phyloP scores from a whole-genome alignment of 1,140 invertebrate genomes.

The Helicoverpa zea region DNA sequence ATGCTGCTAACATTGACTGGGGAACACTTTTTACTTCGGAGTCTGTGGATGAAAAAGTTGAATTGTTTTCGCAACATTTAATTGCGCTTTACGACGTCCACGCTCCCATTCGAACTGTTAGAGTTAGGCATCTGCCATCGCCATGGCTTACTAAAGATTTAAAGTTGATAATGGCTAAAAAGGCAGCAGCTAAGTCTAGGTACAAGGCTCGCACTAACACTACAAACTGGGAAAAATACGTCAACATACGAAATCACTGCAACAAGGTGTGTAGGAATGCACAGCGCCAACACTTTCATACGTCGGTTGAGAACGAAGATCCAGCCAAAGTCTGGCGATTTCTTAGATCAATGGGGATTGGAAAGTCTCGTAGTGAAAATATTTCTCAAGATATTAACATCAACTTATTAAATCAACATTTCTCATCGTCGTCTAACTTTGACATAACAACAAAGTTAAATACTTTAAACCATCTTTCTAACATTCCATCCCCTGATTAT shows the following conservation, averaged over 20 bases:
- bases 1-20: not conserved
- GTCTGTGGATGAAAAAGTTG: not conserved
- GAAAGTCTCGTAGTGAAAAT: no score
- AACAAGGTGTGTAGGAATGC: slow-evolving; percentile 1
- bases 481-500: no score
- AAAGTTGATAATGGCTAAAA: not conserved
- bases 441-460: no score
- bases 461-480: no score
- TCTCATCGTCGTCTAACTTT: not conserved
- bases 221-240: not conserved
- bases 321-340: no score
- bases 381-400: not conserved
- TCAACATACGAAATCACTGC: not conserved
- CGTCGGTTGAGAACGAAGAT: no score
- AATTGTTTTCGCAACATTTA: not conserved
- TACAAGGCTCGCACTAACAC: not conserved
- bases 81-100: not conserved
- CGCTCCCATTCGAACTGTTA: not conserved
- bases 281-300: not conserved
- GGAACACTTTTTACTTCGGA: not conserved
- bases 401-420: not conserved
- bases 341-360: no score
- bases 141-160: not conserved
- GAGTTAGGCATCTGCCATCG: not conserved
- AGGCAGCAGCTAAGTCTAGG: not conserved